Percentiles rank a stretch among this genome's conserved stretches.
phyloP scores from a whole-genome alignment of 2,113 vertebrate genomes.

The Scomber scombrus region DNA sequence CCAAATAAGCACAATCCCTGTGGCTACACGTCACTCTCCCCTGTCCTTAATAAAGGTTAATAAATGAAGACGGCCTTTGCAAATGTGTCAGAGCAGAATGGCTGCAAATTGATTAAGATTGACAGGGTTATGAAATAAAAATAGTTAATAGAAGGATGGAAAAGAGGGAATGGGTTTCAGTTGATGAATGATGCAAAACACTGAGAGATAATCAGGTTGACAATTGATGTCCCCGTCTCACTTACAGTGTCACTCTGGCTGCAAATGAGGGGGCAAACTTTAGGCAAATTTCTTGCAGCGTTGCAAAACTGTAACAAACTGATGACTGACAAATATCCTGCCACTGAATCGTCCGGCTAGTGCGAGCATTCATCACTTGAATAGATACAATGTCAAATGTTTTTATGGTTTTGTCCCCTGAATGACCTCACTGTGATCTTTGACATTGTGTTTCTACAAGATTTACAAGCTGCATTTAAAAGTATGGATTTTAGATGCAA shows the following conservation, averaged over 20 bases:
- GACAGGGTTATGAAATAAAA: too few species aligned
- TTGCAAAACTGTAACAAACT: background rate
- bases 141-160: too few species aligned
- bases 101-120: background rate
- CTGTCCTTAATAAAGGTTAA: background rate
- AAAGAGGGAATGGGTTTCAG: background rate
- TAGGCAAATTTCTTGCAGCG: slow-evolving; percentile 6
- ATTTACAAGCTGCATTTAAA: slow-evolving; percentile 19
- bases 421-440: slow-evolving; percentile 31
- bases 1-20: too few species aligned
- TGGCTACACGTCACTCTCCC: background rate
- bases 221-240: too few species aligned
- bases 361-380: too few species aligned
- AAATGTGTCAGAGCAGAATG: background rate
- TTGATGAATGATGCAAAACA: background rate
- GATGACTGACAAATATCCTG: too few species aligned
- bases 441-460: slow-evolving; percentile 3
- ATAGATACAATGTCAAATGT: background rate
- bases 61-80: background rate
- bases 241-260: background rate
- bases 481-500: slow-evolving; percentile 41
- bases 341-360: too few species aligned
- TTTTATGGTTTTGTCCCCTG: slow-evolving; percentile 24
- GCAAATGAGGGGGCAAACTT: background rate
- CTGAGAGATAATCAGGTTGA: too few species aligned